Evolutionary conservation across 2,888 invertebrate genomes (phyloP), one percentile per base, ranked within the genome.

Genomic region (Perizoma flavofasciatum): DNA sequence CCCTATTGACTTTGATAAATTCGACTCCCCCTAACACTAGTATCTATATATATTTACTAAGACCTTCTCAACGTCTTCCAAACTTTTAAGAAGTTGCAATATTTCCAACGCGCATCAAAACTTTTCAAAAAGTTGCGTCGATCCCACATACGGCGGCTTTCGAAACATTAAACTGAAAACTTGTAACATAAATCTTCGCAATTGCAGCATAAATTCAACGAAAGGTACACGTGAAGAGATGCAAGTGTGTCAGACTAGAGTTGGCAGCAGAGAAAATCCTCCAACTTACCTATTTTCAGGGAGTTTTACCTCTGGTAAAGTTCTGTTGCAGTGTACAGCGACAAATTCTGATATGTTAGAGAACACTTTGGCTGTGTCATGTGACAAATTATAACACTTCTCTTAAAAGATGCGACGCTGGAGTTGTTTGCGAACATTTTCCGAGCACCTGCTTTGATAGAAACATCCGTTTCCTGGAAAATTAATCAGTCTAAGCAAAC

Each of bases 331-430:
- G 7, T 10, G n/a, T 44, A 44, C 61, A 51, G 55, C 41, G 62
- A 59, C 48, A 48, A 62, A 56, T 53, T 46, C 44, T 54, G 57
- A 61, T 53, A 43, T 49, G 46, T 43, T 45, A 33, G 46, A 43
- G 49, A 49, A 54, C 54, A 44, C 48, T 55, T 43, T 50, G 5
- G 54, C 35, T 40, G 32, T 40, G 58, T 59, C 53, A 41, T 45
- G 63, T 63, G 50, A 56, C 54, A 63, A 59, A 63, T 56, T 59
- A 54, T 44, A 51, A 50, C 53, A 49, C 35, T 63, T 63, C 33
- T 45, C 39, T 40, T 53, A 55, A 56, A 22, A 37, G 52, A 59
- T 59, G 56, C 53, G 37, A 22, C 41, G 43, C 49, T 41, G 9
- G 22, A 32, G 49, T 41, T 62, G 58, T 62, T 62, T 55, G 61